Conservation (phyloP, 2,888 invertebrate species). For the Tipula confusa region DNA sequence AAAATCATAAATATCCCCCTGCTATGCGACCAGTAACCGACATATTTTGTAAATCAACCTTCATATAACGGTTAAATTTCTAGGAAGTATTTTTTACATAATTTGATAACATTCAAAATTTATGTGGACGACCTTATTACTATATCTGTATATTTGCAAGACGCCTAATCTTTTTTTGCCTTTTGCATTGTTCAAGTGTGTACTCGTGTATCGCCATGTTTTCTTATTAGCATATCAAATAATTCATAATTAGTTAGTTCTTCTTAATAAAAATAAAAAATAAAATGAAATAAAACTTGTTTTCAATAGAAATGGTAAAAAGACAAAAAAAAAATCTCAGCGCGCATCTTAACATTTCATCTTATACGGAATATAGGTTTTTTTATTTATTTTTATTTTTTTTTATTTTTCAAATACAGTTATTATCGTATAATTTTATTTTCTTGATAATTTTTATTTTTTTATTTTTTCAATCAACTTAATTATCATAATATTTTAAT, state of each 20-base stretch:
- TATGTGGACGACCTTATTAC: background rate
- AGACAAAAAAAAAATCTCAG: background rate
- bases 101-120: background rate
- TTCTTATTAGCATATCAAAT: conserved; percentile 9
- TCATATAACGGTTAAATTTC: background rate
- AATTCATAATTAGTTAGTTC: conserved; percentile 3
- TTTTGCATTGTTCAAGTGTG: background rate
- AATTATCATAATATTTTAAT: conserved; percentile 20
- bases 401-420: background rate
- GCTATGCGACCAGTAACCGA: background rate
- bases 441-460: background rate
- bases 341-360: background rate
- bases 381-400: too few species aligned
- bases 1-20: too few species aligned
- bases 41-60: background rate
- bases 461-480: background rate
- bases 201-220: background rate
- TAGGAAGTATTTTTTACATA: background rate
- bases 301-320: conserved; percentile 9
- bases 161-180: background rate
- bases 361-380: background rate
- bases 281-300: conserved; percentile 5
- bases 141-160: background rate
- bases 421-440: conserved; percentile 12
- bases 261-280: background rate